Percentiles rank a stretch among this genome's conserved stretches.
Conservation (phyloP, 2,113 vertebrate species). For the Stegostoma tigrinum region DNA sequence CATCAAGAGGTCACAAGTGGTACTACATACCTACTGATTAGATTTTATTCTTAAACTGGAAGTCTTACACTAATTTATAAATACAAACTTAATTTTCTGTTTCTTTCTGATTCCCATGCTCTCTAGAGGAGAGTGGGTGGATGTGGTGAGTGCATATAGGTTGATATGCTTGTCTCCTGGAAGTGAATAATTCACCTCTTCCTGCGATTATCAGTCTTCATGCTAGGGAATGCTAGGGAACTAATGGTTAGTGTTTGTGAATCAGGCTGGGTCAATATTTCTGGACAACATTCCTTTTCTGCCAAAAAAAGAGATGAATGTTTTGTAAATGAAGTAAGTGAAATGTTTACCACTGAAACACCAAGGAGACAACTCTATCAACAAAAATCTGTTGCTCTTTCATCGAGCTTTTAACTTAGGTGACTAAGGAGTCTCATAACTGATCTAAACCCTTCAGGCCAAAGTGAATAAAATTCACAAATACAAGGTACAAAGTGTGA, state of each 20-base stretch:
- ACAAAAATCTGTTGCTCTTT: background rate
- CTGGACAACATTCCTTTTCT: background rate
- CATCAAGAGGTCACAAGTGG: constrained; percentile 1
- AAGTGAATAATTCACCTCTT: background rate
- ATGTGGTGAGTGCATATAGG: too few species aligned
- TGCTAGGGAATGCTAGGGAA: background rate
- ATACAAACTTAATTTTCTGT: background rate
- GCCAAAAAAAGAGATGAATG: background rate
- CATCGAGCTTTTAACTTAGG: background rate
- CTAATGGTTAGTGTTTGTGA: background rate
- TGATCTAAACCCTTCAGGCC: background rate
- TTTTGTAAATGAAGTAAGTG: background rate
- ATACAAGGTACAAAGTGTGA: background rate
- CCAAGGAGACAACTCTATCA: background rate
- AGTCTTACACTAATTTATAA: too few species aligned
- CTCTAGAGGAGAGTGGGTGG: background rate
- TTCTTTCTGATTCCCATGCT: background rate
- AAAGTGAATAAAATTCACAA: background rate
- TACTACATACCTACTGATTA: background rate
- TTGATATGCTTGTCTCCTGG: background rate
- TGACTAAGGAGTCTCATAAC: background rate
- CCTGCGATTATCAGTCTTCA: background rate
- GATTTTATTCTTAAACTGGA: background rate
- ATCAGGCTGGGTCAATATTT: background rate
- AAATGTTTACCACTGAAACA: background rate